These are phyloP conservation scores for Temnothorax longispinosus DNA, from an alignment of 1,140 invertebrate genomes.

Conservation along the genomic window DNA sequence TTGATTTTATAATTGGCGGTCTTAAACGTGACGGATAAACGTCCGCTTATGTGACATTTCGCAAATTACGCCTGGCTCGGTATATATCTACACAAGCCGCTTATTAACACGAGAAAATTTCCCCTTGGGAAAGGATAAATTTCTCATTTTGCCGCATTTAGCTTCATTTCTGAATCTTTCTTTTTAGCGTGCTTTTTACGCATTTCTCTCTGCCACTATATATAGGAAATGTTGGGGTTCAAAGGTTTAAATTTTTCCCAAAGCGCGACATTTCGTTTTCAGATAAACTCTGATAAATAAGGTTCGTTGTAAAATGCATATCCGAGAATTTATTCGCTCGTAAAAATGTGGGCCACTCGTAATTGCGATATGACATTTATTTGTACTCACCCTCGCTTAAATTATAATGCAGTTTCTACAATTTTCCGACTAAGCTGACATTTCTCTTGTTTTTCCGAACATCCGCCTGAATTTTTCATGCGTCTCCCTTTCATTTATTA, in stretches of 20 bases:
- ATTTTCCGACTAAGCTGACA: background rate
- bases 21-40: background rate
- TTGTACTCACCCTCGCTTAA: background rate
- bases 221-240: background rate
- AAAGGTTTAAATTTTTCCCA: background rate
- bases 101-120: background rate
- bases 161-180: background rate
- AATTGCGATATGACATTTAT: background rate
- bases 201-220: background rate
- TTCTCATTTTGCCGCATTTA: no score
- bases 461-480: background rate
- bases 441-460: background rate
- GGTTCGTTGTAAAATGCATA: background rate
- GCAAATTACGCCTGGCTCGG: background rate
- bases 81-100: no score
- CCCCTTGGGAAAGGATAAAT: no score
- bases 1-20: slow-evolving; percentile 33
- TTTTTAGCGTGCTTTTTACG: background rate
- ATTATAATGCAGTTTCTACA: background rate
- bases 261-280: background rate
- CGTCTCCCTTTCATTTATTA: background rate
- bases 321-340: background rate
- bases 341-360: background rate
- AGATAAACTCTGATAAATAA: background rate
- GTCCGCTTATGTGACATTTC: background rate